phyloP scores from a whole-genome alignment of 2,797 vertebrate genomes.

The Propithecus deckenii region DNA sequence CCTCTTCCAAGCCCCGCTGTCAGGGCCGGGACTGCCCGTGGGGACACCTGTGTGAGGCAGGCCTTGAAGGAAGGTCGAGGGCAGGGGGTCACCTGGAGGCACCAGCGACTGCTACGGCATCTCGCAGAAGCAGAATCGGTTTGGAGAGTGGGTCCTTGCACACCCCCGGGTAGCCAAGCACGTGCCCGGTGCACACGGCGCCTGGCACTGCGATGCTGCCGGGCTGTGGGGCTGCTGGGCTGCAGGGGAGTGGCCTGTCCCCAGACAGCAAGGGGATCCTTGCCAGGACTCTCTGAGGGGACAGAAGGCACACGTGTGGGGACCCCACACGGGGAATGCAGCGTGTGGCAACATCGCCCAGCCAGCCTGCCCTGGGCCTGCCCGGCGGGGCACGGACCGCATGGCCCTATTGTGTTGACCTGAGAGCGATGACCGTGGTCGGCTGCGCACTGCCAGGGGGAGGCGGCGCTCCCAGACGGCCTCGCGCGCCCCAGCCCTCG shows the following conservation, averaged over 20 bases:
- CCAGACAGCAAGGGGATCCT: no score
- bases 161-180: neutral
- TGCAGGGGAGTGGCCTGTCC: neutral
- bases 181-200: neutral
- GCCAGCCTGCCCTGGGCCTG: neutral
- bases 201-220: rapidly evolving
- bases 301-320: neutral
- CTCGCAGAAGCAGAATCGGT: rapidly evolving
- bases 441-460: neutral
- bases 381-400: neutral
- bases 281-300: neutral
- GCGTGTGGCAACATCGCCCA: no score
- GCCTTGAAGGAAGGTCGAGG: neutral
- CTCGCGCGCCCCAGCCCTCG: rapidly evolving
- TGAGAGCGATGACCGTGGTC: no score
- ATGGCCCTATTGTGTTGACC: neutral
- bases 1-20: neutral
- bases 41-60: rapidly evolving
- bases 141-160: rapidly evolving
- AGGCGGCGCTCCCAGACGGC: rapidly evolving
- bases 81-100: rapidly evolving
- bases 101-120: rapidly evolving
- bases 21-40: neutral
- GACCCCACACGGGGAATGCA: no score
- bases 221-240: neutral